Percentiles rank a stretch among this genome's conserved stretches.
These are phyloP conservation scores for Hypolimnas misippus DNA, from an alignment of 2,888 invertebrate genomes.

Conservation along the genomic window DNA sequence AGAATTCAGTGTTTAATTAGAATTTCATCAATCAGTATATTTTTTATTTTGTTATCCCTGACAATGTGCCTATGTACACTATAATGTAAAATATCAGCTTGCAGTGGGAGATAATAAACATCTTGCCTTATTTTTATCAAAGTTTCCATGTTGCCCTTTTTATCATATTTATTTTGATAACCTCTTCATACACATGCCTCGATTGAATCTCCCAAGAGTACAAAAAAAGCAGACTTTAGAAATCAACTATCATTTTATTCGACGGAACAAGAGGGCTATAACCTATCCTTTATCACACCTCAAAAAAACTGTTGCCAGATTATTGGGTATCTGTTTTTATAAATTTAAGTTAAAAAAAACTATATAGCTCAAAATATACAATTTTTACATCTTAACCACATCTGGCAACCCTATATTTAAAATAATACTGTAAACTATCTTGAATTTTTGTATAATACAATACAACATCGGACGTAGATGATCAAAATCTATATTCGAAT, in stretches of 20 bases:
- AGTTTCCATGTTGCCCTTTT: conserved; percentile 70
- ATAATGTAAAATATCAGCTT: conserved; percentile 74
- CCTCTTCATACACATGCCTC: conserved; percentile 11
- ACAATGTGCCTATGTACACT: conserved; percentile 77
- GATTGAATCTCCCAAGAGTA: conserved; percentile 46
- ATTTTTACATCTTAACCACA: not conserved
- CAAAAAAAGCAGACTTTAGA: conserved; percentile 24
- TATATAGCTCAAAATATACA: not conserved
- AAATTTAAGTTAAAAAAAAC: not conserved
- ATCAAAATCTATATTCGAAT: no score
- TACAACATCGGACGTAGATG: no score
- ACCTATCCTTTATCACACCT: conserved; percentile 49
- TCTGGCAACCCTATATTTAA: not conserved
- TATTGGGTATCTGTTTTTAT: not conserved
- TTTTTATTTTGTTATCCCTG: conserved; percentile 83
- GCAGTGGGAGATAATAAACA: conserved; percentile 80
- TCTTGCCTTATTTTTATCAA: conserved; percentile 77
- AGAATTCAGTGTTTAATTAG: conserved; percentile 82
- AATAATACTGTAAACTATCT: not conserved
- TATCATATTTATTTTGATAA: conserved; percentile 37
- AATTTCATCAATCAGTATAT: conserved; percentile 79
- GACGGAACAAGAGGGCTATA: conserved; percentile 65
- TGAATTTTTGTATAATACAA: not conserved
- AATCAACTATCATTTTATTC: conserved; percentile 32
- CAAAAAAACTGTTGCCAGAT: not conserved